Conservation (phyloP, 2,113 vertebrate genomes). For the Gambusia holbrooki region DNA sequence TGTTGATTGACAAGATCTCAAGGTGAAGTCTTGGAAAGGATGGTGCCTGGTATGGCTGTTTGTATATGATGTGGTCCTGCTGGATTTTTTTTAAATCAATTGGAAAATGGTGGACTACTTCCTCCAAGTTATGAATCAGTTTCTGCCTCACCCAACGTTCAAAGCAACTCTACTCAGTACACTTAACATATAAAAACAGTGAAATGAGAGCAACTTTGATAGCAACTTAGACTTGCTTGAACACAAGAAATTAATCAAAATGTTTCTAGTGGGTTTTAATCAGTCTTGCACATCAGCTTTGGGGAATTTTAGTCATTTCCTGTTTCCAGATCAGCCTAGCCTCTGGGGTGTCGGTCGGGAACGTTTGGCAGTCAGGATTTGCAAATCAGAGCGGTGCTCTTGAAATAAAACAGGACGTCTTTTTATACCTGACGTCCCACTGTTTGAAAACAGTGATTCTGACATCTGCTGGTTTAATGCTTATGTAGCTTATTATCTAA, state of each 20-base stretch:
- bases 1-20: neutral
- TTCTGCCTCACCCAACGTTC: too few species aligned
- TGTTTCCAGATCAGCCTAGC: neutral
- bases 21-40: neutral
- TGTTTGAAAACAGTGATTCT: too few species aligned
- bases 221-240: neutral
- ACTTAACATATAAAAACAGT: neutral
- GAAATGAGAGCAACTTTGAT: neutral
- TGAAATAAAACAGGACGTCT: too few species aligned
- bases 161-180: too few species aligned
- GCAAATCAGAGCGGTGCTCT: neutral
- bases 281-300: neutral
- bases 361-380: neutral
- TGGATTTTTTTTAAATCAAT: too few species aligned
- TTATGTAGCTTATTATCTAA: too few species aligned
- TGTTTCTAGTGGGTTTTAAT: neutral
- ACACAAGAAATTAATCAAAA: neutral
- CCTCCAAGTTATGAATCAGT: too few species aligned
- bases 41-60: too few species aligned
- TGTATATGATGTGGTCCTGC: too few species aligned
- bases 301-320: neutral
- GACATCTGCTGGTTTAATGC: too few species aligned
- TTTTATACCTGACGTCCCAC: too few species aligned
- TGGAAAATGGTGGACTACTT: too few species aligned
- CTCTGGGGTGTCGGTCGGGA: neutral